phyloP scores from a whole-genome alignment of 1,140 invertebrate genomes.

The Planococcus citri region DNA sequence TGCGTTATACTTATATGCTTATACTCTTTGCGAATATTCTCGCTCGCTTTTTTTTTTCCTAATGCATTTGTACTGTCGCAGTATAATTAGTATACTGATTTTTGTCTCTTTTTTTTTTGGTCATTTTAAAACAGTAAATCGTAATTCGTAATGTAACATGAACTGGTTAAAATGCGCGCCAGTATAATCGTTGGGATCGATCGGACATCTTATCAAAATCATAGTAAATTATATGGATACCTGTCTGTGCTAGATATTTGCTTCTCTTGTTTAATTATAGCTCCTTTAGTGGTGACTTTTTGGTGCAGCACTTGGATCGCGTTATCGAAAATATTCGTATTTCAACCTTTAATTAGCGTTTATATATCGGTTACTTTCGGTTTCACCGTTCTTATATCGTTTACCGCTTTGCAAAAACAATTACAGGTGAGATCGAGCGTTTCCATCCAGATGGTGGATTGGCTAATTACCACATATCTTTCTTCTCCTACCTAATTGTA shows the following conservation, averaged over 20 bases:
- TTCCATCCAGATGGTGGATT: neutral
- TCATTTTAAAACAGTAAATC: neutral
- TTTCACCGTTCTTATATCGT: neutral
- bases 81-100: neutral
- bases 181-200: slow-evolving; percentile 14
- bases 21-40: no score
- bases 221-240: neutral
- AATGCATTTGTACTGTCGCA: no score
- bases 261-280: neutral
- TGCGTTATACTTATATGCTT: no score
- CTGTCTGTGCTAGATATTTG: slow-evolving; percentile 4
- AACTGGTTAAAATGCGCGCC: slow-evolving; percentile 13
- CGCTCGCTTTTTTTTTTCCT: neutral
- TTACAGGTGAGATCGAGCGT: neutral
- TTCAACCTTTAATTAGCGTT: neutral
- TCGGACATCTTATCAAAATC: slow-evolving; percentile 10
- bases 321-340: neutral
- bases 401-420: slow-evolving; percentile 11
- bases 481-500: neutral
- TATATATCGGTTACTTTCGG: neutral
- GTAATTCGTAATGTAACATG: slow-evolving; percentile 11
- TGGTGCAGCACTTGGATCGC: neutral
- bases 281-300: slow-evolving; percentile 3
- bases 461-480: neutral
- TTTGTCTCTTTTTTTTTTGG: no score